phyloP scores from a whole-genome alignment of 2,113 vertebrate genomes.

The Microcebus lehilahytsara region DNA sequence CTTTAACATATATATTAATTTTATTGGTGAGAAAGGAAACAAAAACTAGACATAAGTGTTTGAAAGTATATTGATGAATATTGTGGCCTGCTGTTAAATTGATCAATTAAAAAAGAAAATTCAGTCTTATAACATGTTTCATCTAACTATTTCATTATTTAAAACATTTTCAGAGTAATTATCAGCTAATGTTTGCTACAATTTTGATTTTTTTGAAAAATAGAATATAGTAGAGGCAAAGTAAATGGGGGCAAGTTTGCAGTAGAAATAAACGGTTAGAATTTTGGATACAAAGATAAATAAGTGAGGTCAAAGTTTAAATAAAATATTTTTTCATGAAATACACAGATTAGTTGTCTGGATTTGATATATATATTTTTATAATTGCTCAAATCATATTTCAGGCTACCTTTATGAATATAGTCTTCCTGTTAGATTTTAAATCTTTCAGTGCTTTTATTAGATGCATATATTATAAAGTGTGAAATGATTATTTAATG shows the following conservation, averaged over 20 bases:
- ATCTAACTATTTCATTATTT: conserved; percentile 18
- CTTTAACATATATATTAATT: background rate
- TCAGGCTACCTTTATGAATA: conserved; percentile 50
- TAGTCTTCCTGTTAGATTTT: conserved; percentile 52
- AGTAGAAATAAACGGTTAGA: background rate
- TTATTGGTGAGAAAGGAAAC: background rate
- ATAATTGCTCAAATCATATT: conserved; percentile 62
- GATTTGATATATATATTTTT: conserved; percentile 60
- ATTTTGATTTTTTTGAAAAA: background rate
- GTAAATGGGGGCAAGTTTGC: background rate
- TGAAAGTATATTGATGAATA: background rate
- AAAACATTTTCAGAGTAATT: background rate
- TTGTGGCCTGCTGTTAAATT: background rate
- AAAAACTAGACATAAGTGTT: background rate
- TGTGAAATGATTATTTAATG: conserved; percentile 70
- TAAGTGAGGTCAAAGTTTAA: background rate
- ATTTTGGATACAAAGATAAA: background rate
- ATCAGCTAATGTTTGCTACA: background rate
- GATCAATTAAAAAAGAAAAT: too few species aligned
- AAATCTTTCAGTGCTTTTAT: conserved; percentile 61
- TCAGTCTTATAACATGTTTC: background rate
- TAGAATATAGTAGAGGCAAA: background rate
- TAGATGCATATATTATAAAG: conserved; percentile 64
- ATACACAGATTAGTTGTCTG: conserved; percentile 4
- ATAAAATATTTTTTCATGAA: conserved; percentile 23